Conservation (phyloP, 2,888 invertebrate species). For the Neoaliturus tenellus region DNA sequence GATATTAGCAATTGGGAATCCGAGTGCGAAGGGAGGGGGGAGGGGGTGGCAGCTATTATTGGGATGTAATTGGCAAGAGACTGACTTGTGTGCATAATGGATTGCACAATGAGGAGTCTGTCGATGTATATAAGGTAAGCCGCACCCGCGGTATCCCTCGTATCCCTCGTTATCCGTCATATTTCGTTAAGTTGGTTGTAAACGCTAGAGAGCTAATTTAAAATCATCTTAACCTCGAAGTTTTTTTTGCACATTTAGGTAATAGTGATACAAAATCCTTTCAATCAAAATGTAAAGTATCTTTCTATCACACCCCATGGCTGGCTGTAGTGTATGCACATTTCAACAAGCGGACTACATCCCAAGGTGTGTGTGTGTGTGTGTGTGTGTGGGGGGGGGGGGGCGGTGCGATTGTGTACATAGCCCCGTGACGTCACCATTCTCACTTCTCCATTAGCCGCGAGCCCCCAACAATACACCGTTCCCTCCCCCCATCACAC, state of each 20-base stretch:
- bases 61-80: neutral
- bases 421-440: constrained; percentile 22
- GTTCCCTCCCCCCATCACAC: constrained; percentile 19
- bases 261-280: too few relatives aligned
- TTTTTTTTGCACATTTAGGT: too few relatives aligned
- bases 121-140: too few relatives aligned
- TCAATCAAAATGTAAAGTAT: too few relatives aligned
- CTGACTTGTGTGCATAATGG: neutral
- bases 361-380: neutral
- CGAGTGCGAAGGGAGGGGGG: neutral
- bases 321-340: neutral
- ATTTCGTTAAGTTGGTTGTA: too few relatives aligned
- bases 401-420: constrained; percentile 24
- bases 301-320: too few relatives aligned
- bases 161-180: too few relatives aligned
- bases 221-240: too few relatives aligned
- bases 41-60: neutral
- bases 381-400: neutral
- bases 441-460: constrained; percentile 39
- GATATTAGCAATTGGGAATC: constrained; percentile 10
- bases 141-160: too few relatives aligned
- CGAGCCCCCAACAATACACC: neutral
- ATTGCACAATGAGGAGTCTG: neutral
- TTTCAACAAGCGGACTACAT: neutral
- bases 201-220: too few relatives aligned